Percentiles rank a stretch among this genome's conserved stretches.
phyloP scores from a whole-genome alignment of 2,888 invertebrate species.

The Plagiodera versicolora region DNA sequence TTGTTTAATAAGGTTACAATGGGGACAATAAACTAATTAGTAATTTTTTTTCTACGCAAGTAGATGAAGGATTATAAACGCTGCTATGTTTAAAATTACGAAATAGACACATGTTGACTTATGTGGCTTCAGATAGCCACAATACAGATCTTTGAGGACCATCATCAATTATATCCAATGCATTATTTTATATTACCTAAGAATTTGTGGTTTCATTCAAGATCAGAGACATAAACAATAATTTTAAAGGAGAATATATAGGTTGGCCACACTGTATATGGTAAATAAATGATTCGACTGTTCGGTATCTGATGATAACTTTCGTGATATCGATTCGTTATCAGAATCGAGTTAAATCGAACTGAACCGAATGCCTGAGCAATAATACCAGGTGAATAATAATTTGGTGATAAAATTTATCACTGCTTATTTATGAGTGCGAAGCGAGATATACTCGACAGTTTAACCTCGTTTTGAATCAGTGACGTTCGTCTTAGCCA shows the following conservation, averaged over 20 bases:
- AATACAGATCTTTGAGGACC: too few species aligned
- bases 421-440: constrained; percentile 23
- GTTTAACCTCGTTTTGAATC: constrained; percentile 25
- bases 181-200: too few species aligned
- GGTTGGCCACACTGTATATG: too few species aligned
- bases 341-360: background rate
- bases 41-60: background rate
- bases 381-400: background rate
- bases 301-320: background rate
- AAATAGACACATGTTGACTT: background rate
- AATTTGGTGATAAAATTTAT: constrained; percentile 29
- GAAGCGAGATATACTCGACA: constrained; percentile 26
- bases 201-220: too few species aligned
- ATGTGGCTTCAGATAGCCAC: background rate
- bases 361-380: too few species aligned
- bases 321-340: constrained; percentile 2
- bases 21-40: constrained; percentile 39
- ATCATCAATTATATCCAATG: too few species aligned
- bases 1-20: constrained; percentile 41
- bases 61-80: background rate
- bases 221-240: too few species aligned
- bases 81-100: background rate
- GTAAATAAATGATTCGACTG: too few species aligned
- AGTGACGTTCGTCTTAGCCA: background rate
- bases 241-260: too few species aligned